Base-by-base conservation (phyloP, 2,797 vertebrate species). In the Gephyroberyx darwinii region DNA sequence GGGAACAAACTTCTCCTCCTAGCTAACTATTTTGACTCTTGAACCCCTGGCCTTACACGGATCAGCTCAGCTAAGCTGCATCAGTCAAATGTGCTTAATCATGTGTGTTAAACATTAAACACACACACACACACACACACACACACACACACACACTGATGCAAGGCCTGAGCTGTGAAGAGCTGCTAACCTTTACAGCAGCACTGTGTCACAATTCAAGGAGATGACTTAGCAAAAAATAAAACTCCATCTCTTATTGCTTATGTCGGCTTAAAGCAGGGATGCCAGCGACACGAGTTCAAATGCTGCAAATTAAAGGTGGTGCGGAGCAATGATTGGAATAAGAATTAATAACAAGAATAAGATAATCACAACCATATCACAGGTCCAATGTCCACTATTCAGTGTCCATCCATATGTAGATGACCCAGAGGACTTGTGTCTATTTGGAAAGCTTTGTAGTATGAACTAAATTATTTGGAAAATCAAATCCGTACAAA, bases 261-360 rank as follows among this genome's bases (percentile, higher is more conserved):
- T 89, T 84, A 80, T 84, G 88, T 85, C 85, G 86, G 83, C 81
- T 78, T 58, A 75, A 86, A 88, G 77, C 75, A 77, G 69, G 61
- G 72, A 80, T 57, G 55, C 66, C 63, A 86, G 74, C 64, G 22
- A 26, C 26, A 26, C 26, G 55, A 45, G 43, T 45, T 45, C 30
- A 56, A 9, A 65, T 9, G 35, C n/a, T 22, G 20, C 54, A 57
- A 72, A 84, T 70, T 69, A 59, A 72, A 75, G 58, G 71, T 58
- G 72, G 39, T 58, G 62, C 69, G 65, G 30, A 74, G 74, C 74
- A 82, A 74, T 45, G 30, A 67, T 69, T 19, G 31, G 5, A 78
- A 69, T 43, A 59, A 47, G 54, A 65, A 52, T 33, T 16, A 69
- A 47, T 35, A 68, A 77, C 35, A 59, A 62, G 56, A 76, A 37